phyloP scores from a whole-genome alignment of 2,113 vertebrate species.

The Strigops habroptila region DNA sequence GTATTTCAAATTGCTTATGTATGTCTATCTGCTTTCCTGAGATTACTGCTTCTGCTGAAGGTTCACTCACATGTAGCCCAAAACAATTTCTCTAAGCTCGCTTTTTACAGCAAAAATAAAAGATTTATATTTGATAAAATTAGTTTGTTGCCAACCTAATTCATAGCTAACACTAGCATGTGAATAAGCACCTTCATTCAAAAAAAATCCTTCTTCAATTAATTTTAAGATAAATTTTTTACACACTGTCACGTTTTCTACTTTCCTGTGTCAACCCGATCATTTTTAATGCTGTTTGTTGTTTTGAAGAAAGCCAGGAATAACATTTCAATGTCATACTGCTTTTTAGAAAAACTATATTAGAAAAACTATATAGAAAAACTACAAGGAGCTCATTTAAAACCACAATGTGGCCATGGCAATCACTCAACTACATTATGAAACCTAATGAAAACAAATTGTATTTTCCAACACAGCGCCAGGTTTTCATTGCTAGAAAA shows the following conservation, averaged over 20 bases:
- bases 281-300: slow-evolving; percentile 54
- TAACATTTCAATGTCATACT: slow-evolving; percentile 38
- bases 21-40: neutral
- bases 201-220: neutral
- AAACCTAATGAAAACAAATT: slow-evolving; percentile 64
- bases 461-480: slow-evolving; percentile 11
- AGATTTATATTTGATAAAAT: neutral
- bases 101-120: neutral
- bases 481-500: slow-evolving; percentile 30
- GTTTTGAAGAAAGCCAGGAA: slow-evolving; percentile 51
- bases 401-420: neutral
- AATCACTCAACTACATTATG: slow-evolving; percentile 52
- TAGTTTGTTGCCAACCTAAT: neutral
- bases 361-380: neutral
- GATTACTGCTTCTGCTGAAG: neutral
- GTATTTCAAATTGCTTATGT: neutral
- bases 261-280: slow-evolving; percentile 35
- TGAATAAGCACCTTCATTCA: slow-evolving; percentile 16
- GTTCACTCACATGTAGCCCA: neutral
- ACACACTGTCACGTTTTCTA: slow-evolving; percentile 15
- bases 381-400: slow-evolving; percentile 23
- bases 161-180: neutral
- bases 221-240: neutral
- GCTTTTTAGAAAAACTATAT: slow-evolving; percentile 29
- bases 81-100: neutral